These are phyloP conservation scores for Samia ricini DNA, from an alignment of 1,140 invertebrate species.

Conservation along the genomic window DNA sequence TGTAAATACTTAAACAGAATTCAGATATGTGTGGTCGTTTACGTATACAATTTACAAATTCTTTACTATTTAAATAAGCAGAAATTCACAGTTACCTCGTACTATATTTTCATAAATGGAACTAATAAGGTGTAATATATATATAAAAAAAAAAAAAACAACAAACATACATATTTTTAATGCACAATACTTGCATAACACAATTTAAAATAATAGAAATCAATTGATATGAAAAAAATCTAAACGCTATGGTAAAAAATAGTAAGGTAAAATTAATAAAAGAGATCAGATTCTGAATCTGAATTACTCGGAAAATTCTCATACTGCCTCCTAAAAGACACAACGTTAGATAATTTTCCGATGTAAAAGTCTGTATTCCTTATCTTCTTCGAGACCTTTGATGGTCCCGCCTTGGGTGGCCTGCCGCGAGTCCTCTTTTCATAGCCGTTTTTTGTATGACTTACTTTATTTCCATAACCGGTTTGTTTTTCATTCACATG, in stretches of 20 bases:
- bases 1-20: too few species aligned
- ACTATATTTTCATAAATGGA: too few species aligned
- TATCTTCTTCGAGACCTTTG: slow-evolving; percentile 18
- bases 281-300: slow-evolving; percentile 16
- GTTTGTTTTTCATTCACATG: not conserved
- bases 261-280: slow-evolving; percentile 8
- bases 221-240: not conserved
- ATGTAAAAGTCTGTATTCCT: slow-evolving; percentile 26
- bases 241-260: not conserved
- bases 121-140: too few species aligned
- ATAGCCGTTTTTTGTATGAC: not conserved
- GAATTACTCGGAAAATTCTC: slow-evolving; percentile 23
- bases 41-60: too few species aligned
- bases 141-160: too few species aligned
- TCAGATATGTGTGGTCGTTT: too few species aligned
- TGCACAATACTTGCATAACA: not conserved
- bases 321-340: slow-evolving; percentile 15
- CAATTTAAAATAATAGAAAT: not conserved
- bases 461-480: not conserved
- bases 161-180: too few species aligned
- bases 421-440: slow-evolving; percentile 11
- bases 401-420: slow-evolving; percentile 27
- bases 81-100: too few species aligned
- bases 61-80: too few species aligned
- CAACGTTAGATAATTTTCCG: slow-evolving; percentile 43